Evolutionary conservation across 2,888 invertebrate species (phyloP), one percentile per base, ranked within the genome.

Genomic region (Oligia strigilis): DNA sequence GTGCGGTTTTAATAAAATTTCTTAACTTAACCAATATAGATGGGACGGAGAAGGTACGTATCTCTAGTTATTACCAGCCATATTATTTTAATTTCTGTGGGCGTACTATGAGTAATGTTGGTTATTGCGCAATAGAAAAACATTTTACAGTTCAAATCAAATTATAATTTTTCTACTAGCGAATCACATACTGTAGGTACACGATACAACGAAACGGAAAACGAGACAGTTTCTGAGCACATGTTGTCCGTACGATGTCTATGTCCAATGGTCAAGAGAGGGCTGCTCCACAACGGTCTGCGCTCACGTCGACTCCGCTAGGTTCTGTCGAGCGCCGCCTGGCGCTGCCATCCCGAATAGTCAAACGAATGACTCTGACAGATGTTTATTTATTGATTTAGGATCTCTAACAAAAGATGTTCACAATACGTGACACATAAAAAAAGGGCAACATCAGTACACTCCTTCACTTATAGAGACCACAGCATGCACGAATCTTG

Each of bases 1-100:
- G 8, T 65, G 65, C 60, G 60, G 81, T 88, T 87, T 89, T 76
- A 76, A 58, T 89, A 67, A 78, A 66, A 58, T 64, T 36, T 40
- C 65, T 36, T 19, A 17, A 2, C 17, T 17, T 29, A 23, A 29
- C 11, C 52, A 46, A 65, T 43, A 13, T 23, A 52, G 0, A 55
- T 36, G 0, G 52, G 23, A 58, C 23, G 58, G 58, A 58, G 58
- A 58, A 23, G 23, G 9, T 58, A 58, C 1, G 23, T 58, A 4
- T 11, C 11, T 23, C 23, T 23, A 9, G 58, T 58, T 58, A 23
- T 23, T 11, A 11, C 11, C 9, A 58, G 58, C 23, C 23, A 58
- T 23, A 58, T 23, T 9, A 58, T 58, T 9, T 58, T 58, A 23
- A 55, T 55, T 55, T 8, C 55, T 55, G 52, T 52, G 52, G 19